Base-by-base conservation (phyloP, 1,140 invertebrate species). In the Drosophila lini region DNA sequence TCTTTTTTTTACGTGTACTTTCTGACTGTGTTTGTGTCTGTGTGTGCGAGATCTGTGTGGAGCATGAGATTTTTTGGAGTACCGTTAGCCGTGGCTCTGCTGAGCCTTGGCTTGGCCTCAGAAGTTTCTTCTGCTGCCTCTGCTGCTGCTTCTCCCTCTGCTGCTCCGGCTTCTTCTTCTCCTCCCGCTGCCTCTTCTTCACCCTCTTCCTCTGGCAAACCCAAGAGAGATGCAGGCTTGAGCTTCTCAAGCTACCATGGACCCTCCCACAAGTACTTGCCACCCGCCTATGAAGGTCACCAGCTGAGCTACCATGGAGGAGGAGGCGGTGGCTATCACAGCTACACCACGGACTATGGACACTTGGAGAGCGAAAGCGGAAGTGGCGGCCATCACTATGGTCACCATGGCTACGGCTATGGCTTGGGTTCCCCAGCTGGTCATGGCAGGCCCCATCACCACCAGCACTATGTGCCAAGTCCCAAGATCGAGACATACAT, bases 401-500 rank as follows among this genome's bases (percentile, higher is more conserved):
- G 65, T 34, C 50, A 42, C 11, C 41, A 64, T 32, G 40, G 16
- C 32, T 48, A 77, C 47, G 56, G 59, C 8, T 78, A 53, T 16
- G 74, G 60, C 13, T 78, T 58, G 16, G 44, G 34, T 10, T 60
- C 65, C 52, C 79, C 70, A 13, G 16, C 16, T 58, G 44, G 44
- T 22, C 19, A 81, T 8, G 44, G 45, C 36, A 40, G 65, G 16
- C 67, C 67, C 16, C 63, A 68, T 4, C 65, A 63, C 1, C 42
- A 45, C 1, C 19, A 25, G 0, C 44, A 47, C 31, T 60, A 62
- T 28, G 55, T 11, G 77, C 68, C 68, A 7, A 48, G 63, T 11
- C 78, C 80, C 52, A 89, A 89, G 53, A 79, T 89, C 55, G 84
- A 89, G 41, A 89, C 84, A 0, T 89, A 90, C 9, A 90, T 89